Percentiles rank a stretch among this genome's conserved stretches.
phyloP scores from a whole-genome alignment of 2,888 invertebrate species.

The Himalopsyche japonica region DNA sequence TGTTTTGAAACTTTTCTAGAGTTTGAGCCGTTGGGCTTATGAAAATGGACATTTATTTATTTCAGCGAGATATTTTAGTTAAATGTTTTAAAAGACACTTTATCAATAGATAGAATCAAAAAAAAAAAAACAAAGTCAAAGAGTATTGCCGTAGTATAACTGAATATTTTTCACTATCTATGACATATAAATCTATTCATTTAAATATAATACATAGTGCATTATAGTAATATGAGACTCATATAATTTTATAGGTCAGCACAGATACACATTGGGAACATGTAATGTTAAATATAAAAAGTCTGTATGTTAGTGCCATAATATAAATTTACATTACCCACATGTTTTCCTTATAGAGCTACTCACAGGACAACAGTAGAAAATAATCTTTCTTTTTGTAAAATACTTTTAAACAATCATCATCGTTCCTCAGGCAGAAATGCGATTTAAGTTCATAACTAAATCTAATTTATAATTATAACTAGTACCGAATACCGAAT shows the following conservation, averaged over 20 bases:
- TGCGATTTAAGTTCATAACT: background rate
- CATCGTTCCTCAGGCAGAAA: background rate
- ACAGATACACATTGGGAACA: background rate
- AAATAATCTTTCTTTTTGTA: conserved; percentile 3
- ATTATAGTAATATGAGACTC: background rate
- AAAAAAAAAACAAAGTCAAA: too few relatives aligned
- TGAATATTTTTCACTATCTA: background rate
- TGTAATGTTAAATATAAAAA: background rate
- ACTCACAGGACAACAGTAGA: conserved; percentile 26
- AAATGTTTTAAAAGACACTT: too few relatives aligned
- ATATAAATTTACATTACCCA: background rate
- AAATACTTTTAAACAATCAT: background rate
- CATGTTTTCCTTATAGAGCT: conserved; percentile 11
- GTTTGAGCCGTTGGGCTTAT: too few relatives aligned
- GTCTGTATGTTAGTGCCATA: background rate
- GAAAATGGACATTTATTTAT: too few relatives aligned
- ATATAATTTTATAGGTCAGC: background rate
- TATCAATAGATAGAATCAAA: too few relatives aligned
- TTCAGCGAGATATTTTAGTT: too few relatives aligned
- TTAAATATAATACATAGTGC: background rate
- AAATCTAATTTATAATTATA: background rate
- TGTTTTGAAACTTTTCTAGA: too few relatives aligned
- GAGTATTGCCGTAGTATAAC: background rate
- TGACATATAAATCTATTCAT: conserved; percentile 1
- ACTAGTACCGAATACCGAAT: background rate